phyloP scores from a whole-genome alignment of 2,888 invertebrate species.

The Cabera pusaria region DNA sequence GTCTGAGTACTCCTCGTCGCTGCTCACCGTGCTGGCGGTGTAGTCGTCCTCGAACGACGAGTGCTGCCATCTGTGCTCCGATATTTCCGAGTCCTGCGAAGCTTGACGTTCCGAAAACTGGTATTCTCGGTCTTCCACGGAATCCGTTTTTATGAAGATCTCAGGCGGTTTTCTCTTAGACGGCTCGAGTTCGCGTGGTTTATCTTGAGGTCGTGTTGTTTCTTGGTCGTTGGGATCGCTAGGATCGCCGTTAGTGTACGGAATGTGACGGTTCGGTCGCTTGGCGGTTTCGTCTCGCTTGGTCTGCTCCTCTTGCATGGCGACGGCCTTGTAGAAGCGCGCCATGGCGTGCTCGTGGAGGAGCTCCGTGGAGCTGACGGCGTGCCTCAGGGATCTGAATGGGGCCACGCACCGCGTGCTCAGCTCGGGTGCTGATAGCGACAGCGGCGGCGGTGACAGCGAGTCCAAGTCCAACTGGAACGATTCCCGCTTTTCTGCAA shows the following conservation, averaged over 20 bases:
- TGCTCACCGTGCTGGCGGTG: conserved; percentile 85
- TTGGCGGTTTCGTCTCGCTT: conserved; percentile 43
- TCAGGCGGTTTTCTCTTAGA: conserved; percentile 46
- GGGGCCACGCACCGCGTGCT: conserved; percentile 76
- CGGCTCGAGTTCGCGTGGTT: conserved; percentile 6
- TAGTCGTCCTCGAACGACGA: conserved; percentile 84
- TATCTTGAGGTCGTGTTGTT: conserved; percentile 18
- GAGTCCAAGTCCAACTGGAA: conserved; percentile 86
- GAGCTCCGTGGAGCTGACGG: conserved; percentile 92
- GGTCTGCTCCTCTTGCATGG: conserved; percentile 87
- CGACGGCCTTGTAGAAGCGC: conserved; percentile 90
- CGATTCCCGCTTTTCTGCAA: conserved; percentile 78
- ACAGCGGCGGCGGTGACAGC: conserved; percentile 90
- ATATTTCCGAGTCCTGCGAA: conserved; percentile 55
- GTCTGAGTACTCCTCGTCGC: conserved; percentile 72
- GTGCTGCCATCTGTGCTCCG: conserved; percentile 73
- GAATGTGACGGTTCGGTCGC: conserved; percentile 55
- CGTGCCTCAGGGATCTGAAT: conserved; percentile 86
- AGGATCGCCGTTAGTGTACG: conserved; percentile 46
- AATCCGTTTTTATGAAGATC: conserved; percentile 62
- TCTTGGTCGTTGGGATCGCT: conserved; percentile 29
- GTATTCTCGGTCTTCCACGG: conserved; percentile 54
- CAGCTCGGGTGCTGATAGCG: conserved; percentile 91
- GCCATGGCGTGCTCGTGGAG: conserved; percentile 93
- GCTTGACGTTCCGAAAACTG: conserved; percentile 49